Evolutionary conservation across 2,797 vertebrate species (phyloP), one percentile per base, ranked within the genome.

Genomic region (Pangasius sanitwongsei): DNA sequence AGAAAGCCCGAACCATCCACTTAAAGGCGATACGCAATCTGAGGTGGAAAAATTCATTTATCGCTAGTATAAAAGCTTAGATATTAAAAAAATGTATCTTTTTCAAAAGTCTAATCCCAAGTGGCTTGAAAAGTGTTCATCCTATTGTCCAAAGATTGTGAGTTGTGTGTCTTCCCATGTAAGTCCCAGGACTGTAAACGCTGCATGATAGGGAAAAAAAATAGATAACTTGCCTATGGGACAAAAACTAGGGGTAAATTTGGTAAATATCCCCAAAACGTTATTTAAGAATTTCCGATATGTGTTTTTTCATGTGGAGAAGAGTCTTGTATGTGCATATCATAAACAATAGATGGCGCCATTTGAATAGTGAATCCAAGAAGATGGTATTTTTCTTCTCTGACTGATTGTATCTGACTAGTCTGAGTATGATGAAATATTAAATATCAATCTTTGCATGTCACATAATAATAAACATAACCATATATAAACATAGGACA

Each of bases 1-100:
- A 99, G 93, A 99, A 99, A 48, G 97, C 98, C 80, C 98, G 96
- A 53, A 99, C 98, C 97, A 99, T 98, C 99, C 99, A 99, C 90
- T 99, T 99, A 92, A 99, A 99, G 82, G 98, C 98, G 90, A 99
- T 98, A 18, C 98, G 97, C 92, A 99, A 95, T 91, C 98, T 99
- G 91, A 7, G 78, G 6, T 77, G 59, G 23, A 48, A 75, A 85
- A 31, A 3, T 50, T 6, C 4, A 85, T 50, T 84, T 50, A 84
- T 67, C 16, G 50, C 44, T 44, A 85, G 9, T 13, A 69, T 50
- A 18, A 69, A 34, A 34, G n/a, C 18, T 34, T 11, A 4, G 0
- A 44, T 44, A 61, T 61, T 57, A 37, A 34, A 28, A 37, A 18
- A 61, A 41, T 41, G 0, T 6, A 4, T 2, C 1, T 53, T 50